Conservation (phyloP, 2,888 invertebrate species). For the Pachycephus smyrnensis region DNA sequence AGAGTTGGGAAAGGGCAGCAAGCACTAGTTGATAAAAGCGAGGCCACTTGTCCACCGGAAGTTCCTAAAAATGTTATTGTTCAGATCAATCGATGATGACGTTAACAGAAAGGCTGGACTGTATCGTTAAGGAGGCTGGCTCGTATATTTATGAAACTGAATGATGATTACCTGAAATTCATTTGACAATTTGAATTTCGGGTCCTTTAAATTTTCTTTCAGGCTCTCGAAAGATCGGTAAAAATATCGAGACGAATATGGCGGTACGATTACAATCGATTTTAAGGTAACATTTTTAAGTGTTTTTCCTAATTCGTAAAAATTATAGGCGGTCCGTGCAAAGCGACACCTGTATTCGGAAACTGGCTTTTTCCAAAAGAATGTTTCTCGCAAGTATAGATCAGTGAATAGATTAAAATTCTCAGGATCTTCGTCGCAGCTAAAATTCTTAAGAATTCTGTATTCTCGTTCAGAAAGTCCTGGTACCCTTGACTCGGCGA, state of each 20-base stretch:
- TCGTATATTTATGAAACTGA: neutral
- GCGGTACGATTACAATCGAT: neutral
- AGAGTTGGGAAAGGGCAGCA: constrained; percentile 48
- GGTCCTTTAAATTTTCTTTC: neutral
- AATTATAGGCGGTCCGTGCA: constrained; percentile 32
- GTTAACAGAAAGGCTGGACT: neutral
- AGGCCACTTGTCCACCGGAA: neutral
- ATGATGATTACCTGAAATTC: neutral
- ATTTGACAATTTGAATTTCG: neutral
- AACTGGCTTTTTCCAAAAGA: constrained; percentile 41
- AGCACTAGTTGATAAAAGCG: constrained; percentile 27
- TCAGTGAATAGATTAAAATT: constrained; percentile 53
- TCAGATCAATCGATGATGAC: neutral
- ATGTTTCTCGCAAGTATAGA: constrained; percentile 36
- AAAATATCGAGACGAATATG: neutral
- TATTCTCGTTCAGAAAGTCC: constrained; percentile 48
- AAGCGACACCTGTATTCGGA: constrained; percentile 43
- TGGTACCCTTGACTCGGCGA: constrained; percentile 33
- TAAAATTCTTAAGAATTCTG: constrained; percentile 45
- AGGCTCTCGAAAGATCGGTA: neutral
- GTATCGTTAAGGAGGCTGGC: neutral
- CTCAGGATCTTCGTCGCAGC: constrained; percentile 47
- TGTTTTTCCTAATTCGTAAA: constrained; percentile 38
- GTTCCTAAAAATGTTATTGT: neutral
- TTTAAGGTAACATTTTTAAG: neutral